A percentile compares a stretch with the other conserved stretches of the same genome.
Evolutionary conservation across 2,113 vertebrate species (phyloP).

Genomic region (Emydocephalus ijimae): DNA sequence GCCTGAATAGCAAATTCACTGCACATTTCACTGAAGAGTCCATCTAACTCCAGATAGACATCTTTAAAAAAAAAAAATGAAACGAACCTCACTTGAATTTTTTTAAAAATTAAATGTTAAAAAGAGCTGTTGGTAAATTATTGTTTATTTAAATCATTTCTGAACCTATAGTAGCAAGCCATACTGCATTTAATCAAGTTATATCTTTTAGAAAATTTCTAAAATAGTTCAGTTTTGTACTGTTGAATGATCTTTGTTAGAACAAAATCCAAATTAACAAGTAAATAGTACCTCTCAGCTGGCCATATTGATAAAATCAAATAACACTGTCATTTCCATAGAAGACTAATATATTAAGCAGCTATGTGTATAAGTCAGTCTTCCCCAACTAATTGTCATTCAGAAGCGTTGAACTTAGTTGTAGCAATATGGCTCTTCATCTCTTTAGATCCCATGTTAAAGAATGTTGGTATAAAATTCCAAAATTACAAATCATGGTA

Average conservation of each 20-base stretch:
- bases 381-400: neutral
- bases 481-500: neutral
- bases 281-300: neutral
- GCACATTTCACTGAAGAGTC: conserved; percentile 42
- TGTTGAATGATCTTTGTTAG: neutral
- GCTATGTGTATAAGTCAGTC: neutral
- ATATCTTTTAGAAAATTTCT: neutral
- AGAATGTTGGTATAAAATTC: neutral
- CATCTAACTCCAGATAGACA: conserved; percentile 22
- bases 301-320: neutral
- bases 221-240: neutral
- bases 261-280: neutral
- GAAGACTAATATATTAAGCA: neutral
- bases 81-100: conserved; percentile 19
- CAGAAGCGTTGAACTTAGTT: neutral
- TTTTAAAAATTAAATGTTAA: conserved; percentile 13
- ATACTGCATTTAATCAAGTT: neutral
- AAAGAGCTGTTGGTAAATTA: neutral
- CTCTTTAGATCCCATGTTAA: neutral
- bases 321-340: neutral
- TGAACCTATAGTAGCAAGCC: neutral
- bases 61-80: neutral
- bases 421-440: neutral
- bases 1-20: conserved; percentile 36
- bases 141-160: conserved; percentile 7